These are phyloP conservation scores for Fringilla coelebs DNA, from an alignment of 2,797 vertebrate genomes.

Conservation along the genomic window DNA sequence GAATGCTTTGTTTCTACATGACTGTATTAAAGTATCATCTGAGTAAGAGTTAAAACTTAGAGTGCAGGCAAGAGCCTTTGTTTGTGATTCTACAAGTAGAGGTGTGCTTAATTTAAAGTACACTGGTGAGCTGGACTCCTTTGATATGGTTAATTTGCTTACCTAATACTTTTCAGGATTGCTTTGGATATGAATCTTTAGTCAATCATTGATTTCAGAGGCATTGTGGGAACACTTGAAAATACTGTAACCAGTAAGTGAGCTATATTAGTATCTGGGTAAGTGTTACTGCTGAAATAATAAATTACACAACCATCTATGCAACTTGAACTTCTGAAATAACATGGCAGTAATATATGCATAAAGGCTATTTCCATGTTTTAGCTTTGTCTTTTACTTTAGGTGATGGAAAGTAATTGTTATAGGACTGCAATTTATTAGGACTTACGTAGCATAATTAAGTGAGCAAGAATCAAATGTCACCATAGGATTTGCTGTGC, in stretches of 20 bases:
- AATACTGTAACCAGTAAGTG: constrained; percentile 20
- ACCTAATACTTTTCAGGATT: not conserved
- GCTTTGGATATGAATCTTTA: not conserved
- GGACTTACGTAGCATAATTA: constrained; percentile 61
- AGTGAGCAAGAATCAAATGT: constrained; percentile 64
- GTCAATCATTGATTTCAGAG: not conserved
- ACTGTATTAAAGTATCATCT: not conserved
- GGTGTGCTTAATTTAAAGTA: not conserved
- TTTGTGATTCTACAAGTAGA: not conserved
- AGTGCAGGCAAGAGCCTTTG: not conserved
- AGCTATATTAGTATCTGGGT: not conserved
- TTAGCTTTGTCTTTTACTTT: constrained; percentile 50
- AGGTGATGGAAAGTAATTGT: constrained; percentile 67
- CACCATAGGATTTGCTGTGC: constrained; percentile 68
- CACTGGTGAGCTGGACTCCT: not conserved
- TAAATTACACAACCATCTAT: constrained; percentile 35
- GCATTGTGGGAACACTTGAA: not conserved
- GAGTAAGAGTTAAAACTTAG: not conserved
- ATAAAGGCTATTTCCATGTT: constrained; percentile 59
- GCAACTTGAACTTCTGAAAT: constrained; percentile 50
- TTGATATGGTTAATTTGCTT: not conserved
- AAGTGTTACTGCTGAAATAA: constrained; percentile 30
- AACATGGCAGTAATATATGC: constrained; percentile 46
- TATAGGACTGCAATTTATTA: constrained; percentile 68
- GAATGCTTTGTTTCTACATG: not conserved